A percentile compares a stretch with the other conserved stretches of the same genome.
Evolutionary conservation across 2,797 vertebrate genomes (phyloP).

Genomic region (Perodicticus potto): DNA sequence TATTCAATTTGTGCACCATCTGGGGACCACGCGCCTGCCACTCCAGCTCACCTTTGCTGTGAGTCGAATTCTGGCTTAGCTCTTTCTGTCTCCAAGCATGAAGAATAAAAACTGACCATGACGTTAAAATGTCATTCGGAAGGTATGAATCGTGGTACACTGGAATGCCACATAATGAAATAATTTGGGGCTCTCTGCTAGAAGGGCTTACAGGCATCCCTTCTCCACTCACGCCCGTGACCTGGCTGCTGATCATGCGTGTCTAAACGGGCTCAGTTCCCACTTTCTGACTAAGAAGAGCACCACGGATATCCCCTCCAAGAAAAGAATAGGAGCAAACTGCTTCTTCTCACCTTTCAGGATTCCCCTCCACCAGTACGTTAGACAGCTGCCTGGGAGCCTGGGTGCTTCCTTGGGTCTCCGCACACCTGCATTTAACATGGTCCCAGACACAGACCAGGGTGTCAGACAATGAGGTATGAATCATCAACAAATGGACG

Average conservation of each 20-base stretch:
- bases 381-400: not conserved
- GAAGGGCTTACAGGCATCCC: not conserved
- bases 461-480: conserved; percentile 5
- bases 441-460: not conserved
- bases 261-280: not conserved
- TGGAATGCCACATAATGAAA: not conserved
- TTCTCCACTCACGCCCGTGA: not conserved
- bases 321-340: not conserved
- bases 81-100: not conserved
- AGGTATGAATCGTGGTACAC: not conserved
- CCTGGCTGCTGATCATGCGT: not conserved
- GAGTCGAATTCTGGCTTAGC: not conserved
- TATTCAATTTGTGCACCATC: conserved; percentile 42
- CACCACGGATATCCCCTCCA: not conserved
- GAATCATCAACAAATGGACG: not conserved
- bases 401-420: not conserved
- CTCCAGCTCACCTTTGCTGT: conserved; percentile 17
- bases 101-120: not conserved
- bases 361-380: not conserved
- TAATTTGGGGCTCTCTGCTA: not conserved
- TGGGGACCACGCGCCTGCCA: not conserved
- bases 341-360: not conserved
- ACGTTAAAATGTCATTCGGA: conserved; percentile 5
- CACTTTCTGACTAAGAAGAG: not conserved
- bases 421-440: not conserved